Evolutionary conservation across 1,140 invertebrate genomes (phyloP), one percentile per base, ranked within the genome.

Genomic region (Polypedilum pembai): DNA sequence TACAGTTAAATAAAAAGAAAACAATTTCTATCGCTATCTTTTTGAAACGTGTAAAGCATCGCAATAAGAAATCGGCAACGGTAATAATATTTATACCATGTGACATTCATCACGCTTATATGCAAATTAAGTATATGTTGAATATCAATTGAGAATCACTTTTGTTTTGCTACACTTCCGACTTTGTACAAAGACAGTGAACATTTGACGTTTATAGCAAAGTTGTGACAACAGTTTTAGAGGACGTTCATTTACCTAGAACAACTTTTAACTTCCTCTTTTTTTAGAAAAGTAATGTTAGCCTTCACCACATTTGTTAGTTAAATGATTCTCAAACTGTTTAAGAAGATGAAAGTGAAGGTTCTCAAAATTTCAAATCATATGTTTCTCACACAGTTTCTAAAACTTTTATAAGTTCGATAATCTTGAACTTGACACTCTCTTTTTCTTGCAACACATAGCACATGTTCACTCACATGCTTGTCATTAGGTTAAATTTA

Each of bases 391-490:
- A 15, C 45, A 56, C 45, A 56, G 45, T 15, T 56, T 56, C 45
- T 56, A 4, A 56, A 56, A 56, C 45, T n/a, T 56, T 56, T 56
- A 12, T 12, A 5, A 33, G 45, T 56, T n/a, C 45, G 10, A 56
- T 56, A 56, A 56, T 56, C 45, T 56, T 56, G 45, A 56, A 56
- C 45, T 56, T 56, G 45, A 56, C 45, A n/a, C 45, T 56, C n/a
- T 56, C n/a, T 15, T 56, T 8, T 15, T 45, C 8, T 56, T n/a
- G n/a, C 15, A 15, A 4, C 45, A 45, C 8, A 10, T 12, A 15
- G 12, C 45, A 56, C 45, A 56, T 56, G 45, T 15, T 56, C 12
- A n/a, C 12, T 0, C 45, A 56, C 45, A 56, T 56, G 45, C 45
- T 56, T 3, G 15, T 45, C n/a, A 45, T 56, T 15, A 56, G n/a